phyloP scores from a whole-genome alignment of 1,140 invertebrate genomes.

The Trinorchestia longiramus region DNA sequence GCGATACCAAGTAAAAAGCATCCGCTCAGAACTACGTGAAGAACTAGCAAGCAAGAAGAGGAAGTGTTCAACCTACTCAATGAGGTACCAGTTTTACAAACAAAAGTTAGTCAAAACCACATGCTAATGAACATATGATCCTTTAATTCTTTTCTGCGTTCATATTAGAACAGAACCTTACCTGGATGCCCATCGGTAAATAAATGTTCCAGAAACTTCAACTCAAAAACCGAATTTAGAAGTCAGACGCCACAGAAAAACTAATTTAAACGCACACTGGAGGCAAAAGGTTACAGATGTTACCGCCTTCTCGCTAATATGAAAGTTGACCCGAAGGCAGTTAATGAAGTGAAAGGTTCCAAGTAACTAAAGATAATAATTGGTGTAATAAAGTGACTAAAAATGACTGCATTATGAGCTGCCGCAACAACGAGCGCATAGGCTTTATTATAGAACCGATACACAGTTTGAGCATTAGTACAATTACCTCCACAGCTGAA shows the following conservation, averaged over 20 bases:
- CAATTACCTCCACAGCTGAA: not conserved
- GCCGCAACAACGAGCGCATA: not conserved
- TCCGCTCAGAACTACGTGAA: too few species aligned
- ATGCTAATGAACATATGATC: not conserved
- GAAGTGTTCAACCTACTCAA: not conserved
- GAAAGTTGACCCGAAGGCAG: not conserved
- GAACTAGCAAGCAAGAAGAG: not conserved
- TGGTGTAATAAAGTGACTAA: not conserved
- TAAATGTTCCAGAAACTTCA: not conserved
- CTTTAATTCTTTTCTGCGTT: not conserved
- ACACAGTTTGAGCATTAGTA: not conserved
- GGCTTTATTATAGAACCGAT: not conserved
- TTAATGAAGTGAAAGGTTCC: not conserved
- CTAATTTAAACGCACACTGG: not conserved
- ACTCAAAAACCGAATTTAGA: not conserved
- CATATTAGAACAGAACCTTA: not conserved
- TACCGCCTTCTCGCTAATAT: not conserved
- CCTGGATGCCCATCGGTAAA: not conserved
- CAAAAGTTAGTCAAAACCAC: not conserved
- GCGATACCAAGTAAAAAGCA: too few species aligned
- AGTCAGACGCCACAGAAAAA: not conserved
- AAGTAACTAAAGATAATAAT: not conserved
- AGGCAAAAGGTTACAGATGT: not conserved
- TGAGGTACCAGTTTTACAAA: not conserved
- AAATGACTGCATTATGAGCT: not conserved